Evolutionary conservation across 2,888 invertebrate species (phyloP), one percentile per base, ranked within the genome.

Genomic region (Spialia ferax): DNA sequence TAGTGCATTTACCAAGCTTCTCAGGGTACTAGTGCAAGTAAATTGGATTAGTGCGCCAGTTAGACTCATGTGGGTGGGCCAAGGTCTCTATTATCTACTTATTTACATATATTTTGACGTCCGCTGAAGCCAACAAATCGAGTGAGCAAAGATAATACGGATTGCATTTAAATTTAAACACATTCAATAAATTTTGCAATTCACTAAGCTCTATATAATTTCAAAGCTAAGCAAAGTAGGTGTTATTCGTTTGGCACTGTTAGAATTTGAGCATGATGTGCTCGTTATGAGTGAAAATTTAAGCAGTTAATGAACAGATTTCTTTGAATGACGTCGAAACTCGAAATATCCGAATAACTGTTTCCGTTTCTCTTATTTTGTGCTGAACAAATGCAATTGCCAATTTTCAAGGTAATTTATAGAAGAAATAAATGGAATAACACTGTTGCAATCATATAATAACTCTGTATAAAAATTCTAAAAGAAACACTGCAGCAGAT

Each of bases 21-120:
- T 59, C 55, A 45, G 55, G 32, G 70, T 72, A 74, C 68, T 69
- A 68, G 78, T 73, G 38, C 29, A 54, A 50, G 59, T 52, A 84
- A 88, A 90, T 88, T 86, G 80, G 85, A 88, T 89, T 87, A 85
- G 77, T 74, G 77, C 55, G 77, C 82, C 73, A 85, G 79, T 84
- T 80, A 69, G 77, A 74, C 65, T 71, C 32, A 65, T 67, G 75
- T 71, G 77, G 74, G 77, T 72, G 74, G 82, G 80, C 85, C 88
- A 89, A 88, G 90, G 88, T 77, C 81, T 78, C 63, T 59, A 69
- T 78, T 81, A 79, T 78, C 77, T 78, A 75, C 77, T 80, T 78
- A 77, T 42, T 62, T 48, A 60, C 61, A 54, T 45, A 62, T 67
- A 59, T 66, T 54, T 61, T 18, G 18, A 60, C 72, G 75, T 80